Conservation (phyloP, 2,113 vertebrate genomes). For the Sinocyclocheilus maitianheensis region DNA sequence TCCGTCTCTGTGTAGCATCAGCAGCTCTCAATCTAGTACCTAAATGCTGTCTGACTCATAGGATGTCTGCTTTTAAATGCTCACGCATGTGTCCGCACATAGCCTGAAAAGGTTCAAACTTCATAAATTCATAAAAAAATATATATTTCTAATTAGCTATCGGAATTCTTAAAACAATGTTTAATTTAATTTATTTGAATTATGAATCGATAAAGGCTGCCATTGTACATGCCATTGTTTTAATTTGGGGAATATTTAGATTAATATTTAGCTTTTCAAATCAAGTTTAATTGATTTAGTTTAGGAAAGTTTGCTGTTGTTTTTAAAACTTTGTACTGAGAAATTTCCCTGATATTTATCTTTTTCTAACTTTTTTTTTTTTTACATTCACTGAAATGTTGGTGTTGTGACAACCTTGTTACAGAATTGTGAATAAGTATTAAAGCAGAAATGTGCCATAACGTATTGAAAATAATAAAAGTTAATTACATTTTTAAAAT, state of each 20-base stretch:
- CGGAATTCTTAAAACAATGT: background rate
- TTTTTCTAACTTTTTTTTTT: too few species aligned
- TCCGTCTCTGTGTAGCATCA: background rate
- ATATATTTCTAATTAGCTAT: too few species aligned
- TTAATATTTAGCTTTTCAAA: background rate
- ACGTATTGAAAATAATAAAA: background rate
- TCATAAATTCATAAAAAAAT: background rate
- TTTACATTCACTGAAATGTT: too few species aligned
- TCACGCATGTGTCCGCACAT: background rate
- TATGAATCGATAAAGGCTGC: background rate
- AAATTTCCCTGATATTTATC: too few species aligned
- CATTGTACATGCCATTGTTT: background rate
- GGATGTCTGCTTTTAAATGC: background rate
- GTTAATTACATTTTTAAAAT: too few species aligned
- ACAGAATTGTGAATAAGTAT: background rate
- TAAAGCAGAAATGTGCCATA: background rate
- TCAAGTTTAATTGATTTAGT: background rate
- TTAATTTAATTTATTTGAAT: background rate
- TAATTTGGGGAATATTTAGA: background rate
- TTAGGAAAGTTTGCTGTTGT: background rate
- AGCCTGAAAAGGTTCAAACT: background rate
- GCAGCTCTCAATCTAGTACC: too few species aligned
- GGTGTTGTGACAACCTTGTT: background rate
- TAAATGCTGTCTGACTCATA: background rate
- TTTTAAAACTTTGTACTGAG: too few species aligned